Percentiles rank a stretch among this genome's conserved stretches.
These are phyloP conservation scores for Coptodon bakossiorum DNA, from an alignment of 2,113 vertebrate species.

Conservation along the genomic window DNA sequence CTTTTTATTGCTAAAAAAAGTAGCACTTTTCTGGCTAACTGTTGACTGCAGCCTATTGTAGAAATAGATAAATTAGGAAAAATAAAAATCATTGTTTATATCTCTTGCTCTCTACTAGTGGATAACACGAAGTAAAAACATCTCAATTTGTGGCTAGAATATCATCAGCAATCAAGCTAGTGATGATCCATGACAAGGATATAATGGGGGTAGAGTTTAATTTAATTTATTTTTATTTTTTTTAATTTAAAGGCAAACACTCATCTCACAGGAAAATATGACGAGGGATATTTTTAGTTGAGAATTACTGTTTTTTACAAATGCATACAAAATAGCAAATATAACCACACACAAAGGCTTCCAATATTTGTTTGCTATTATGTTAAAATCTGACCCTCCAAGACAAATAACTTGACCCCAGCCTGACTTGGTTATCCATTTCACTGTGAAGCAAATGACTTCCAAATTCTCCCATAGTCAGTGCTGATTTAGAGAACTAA, in stretches of 20 bases:
- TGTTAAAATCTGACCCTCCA: not conserved
- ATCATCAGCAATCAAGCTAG: not conserved
- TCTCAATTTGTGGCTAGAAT: not conserved
- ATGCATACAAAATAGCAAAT: not conserved
- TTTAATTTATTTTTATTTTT: not conserved
- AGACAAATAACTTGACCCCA: not conserved
- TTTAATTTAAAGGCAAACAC: not conserved
- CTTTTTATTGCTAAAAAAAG: not conserved
- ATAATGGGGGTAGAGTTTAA: not conserved
- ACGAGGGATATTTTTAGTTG: not conserved
- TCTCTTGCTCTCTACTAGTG: not conserved
- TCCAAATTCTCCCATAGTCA: slow-evolving; percentile 18
- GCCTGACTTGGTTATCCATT: not conserved
- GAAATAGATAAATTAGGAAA: not conserved
- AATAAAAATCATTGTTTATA: not conserved
- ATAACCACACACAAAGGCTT: not conserved
- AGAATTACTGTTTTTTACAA: not conserved
- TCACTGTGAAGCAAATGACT: slow-evolving; percentile 1
- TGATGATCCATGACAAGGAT: not conserved
- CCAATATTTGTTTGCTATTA: not conserved
- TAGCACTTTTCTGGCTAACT: not conserved
- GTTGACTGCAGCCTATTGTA: not conserved
- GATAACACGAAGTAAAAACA: not conserved
- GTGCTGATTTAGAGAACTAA: slow-evolving; percentile 50
- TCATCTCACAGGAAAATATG: not conserved